Evolutionary conservation across 2,888 invertebrate species (phyloP).

Genomic region (Eristalis intricaria): DNA sequence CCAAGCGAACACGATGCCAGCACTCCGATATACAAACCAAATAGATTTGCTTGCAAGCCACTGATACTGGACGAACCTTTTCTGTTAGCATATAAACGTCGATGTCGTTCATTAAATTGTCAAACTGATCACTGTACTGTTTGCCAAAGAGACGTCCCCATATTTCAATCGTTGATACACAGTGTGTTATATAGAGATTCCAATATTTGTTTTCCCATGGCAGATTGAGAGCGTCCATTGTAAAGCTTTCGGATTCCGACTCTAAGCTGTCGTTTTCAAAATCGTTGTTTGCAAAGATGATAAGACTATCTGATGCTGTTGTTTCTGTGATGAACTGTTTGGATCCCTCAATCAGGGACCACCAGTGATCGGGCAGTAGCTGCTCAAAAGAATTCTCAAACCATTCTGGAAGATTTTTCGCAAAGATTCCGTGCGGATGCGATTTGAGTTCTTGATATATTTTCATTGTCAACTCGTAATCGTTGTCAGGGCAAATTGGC

Average conservation of each 20-base stretch:
- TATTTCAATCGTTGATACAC: conserved; percentile 84
- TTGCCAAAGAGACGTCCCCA: conserved; percentile 86
- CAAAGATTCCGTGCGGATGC: conserved; percentile 84
- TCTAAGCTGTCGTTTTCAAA: conserved; percentile 67
- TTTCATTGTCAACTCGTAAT: conserved; percentile 76
- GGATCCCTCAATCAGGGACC: conserved; percentile 84
- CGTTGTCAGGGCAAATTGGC: conserved; percentile 75
- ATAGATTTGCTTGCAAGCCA: conserved; percentile 78
- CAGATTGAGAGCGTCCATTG: conserved; percentile 74
- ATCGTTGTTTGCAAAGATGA: conserved; percentile 77
- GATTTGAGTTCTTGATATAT: conserved; percentile 77
- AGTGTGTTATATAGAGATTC: conserved; percentile 85
- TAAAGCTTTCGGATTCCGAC: conserved; percentile 16
- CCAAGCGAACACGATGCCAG: conserved; percentile 84
- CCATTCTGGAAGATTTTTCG: conserved; percentile 83
- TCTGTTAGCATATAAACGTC: conserved; percentile 79
- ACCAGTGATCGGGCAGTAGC: conserved; percentile 87
- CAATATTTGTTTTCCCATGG: conserved; percentile 78
- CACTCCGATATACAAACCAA: conserved; percentile 82
- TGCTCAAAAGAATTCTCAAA: conserved; percentile 85
- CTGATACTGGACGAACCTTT: conserved; percentile 74
- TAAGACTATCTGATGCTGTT: conserved; percentile 76
- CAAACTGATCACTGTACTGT: conserved; percentile 84
- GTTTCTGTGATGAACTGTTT: conserved; percentile 82
- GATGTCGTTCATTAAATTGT: conserved; percentile 83